Percentiles rank a stretch among this genome's conserved stretches.
These are phyloP conservation scores for Pyrrhia umbra DNA, from an alignment of 2,888 invertebrate species.

Conservation along the genomic window DNA sequence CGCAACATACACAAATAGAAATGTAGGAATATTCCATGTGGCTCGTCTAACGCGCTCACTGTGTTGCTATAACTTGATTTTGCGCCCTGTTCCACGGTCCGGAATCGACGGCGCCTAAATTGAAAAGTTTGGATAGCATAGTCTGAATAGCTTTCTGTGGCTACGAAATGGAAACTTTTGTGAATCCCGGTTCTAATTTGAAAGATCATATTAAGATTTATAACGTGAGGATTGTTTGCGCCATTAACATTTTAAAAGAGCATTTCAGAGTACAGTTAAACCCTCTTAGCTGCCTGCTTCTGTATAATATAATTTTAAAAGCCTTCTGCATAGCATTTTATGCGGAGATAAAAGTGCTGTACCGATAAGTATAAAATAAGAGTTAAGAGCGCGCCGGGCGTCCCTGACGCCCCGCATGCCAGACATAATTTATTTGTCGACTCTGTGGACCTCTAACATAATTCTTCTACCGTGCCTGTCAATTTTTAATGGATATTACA, in stretches of 20 bases:
- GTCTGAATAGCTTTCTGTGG: conserved; percentile 20
- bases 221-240: conserved; percentile 41
- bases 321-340: conserved; percentile 80
- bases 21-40: conserved; percentile 59
- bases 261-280: conserved; percentile 66
- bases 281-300: conserved; percentile 64
- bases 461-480: conserved; percentile 67
- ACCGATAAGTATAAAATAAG: conserved; percentile 84
- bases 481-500: conserved; percentile 69
- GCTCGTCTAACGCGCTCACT: conserved; percentile 58
- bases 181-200: conserved; percentile 27
- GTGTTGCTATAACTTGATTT: conserved; percentile 61
- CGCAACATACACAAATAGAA: conserved; percentile 67
- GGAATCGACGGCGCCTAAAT: conserved; percentile 48
- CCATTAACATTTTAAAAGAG: conserved; percentile 56
- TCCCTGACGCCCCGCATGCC: conserved; percentile 64
- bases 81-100: conserved; percentile 37
- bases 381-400: conserved; percentile 69
- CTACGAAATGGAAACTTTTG: conserved; percentile 20
- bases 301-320: conserved; percentile 80
- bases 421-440: conserved; percentile 73
- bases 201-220: conserved; percentile 35
- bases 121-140: conserved; percentile 51
- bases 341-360: conserved; percentile 81
- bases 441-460: conserved; percentile 66